Evolutionary conservation across 2,113 vertebrate genomes (phyloP).

Genomic region (Ageneiosus marmoratus): DNA sequence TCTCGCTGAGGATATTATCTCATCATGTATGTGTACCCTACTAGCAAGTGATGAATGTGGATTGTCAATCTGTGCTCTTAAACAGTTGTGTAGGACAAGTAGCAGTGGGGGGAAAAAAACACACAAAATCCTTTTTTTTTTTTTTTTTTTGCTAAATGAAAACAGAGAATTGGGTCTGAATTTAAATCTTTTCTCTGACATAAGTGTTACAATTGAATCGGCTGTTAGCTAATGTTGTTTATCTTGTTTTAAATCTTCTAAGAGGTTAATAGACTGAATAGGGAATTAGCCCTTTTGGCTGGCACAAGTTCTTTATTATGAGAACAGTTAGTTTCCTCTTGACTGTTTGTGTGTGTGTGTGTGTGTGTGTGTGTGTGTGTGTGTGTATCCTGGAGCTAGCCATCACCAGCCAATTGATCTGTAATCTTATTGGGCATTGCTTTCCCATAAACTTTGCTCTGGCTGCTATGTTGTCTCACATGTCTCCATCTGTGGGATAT

Average conservation of each 20-base stretch:
- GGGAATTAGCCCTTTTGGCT: background rate
- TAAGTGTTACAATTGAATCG: constrained; percentile 1
- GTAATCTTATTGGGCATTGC: constrained; percentile 32
- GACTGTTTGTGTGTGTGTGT: no score
- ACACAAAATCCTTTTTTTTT: background rate
- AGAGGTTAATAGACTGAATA: constrained; percentile 26
- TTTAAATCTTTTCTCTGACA: background rate
- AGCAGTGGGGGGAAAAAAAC: background rate
- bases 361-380: background rate
- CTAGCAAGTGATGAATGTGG: constrained; percentile 24
- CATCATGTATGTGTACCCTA: background rate
- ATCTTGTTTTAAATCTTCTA: background rate
- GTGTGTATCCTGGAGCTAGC: background rate
- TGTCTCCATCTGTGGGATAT: constrained; percentile 39
- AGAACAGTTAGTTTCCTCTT: constrained; percentile 18
- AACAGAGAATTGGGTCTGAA: background rate
- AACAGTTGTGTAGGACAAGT: background rate
- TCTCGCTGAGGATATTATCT: constrained; percentile 19
- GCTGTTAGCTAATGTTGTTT: background rate
- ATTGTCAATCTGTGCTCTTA: constrained; percentile 27
- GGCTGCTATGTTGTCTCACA: constrained; percentile 12
- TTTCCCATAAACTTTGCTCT: constrained; percentile 29
- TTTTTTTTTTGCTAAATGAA: constrained; percentile 22
- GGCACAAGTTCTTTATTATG: background rate
- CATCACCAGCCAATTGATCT: constrained; percentile 46